Evolutionary conservation across 1,140 invertebrate species (phyloP), one percentile per base, ranked within the genome.

Genomic region (Saxidomus purpurata): DNA sequence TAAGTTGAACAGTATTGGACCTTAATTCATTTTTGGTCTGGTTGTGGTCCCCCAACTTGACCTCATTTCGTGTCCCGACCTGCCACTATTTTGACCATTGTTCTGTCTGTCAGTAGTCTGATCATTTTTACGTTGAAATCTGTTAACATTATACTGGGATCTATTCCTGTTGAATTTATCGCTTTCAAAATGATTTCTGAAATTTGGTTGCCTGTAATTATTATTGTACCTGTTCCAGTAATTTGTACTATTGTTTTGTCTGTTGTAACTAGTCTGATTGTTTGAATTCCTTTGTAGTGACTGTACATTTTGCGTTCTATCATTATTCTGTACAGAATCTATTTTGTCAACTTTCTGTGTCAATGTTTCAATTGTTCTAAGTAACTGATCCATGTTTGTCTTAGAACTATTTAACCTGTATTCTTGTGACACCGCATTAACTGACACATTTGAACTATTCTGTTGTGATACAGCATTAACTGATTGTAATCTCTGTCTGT

Each of bases 11-110:
- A 17, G 19, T 71, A 38, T 71, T 43, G 34, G 67, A 71, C 67
- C 67, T 71, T 71, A 71, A 13, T 71, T 71, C 59, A 28, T 22
- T 4, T 63, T 63, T 63, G 59, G 59, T 63, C 59, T 63, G 59
- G 67, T 71, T 71, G 36, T 13, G 38, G 67, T 25, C 67, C 67
- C 38, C 34, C n/a, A 71, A 71, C 34, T 38, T 71, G 67, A 71
- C 67, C 31, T 71, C 28, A 6, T 9, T 31, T 69, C 19, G 25
- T 40, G 38, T 71, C 13, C 13, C 34, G 34, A 38, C 2, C 17
- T 43, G 4, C 4, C 43, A 43, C 15, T 63, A 63, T 28, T 63
- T 28, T 22, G n/a, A 63, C 59, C 25, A 63, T 25, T 63, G 59
- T 63, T 63, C 4, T 63, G 22, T 15, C 25, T 25, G n/a, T 63